Evolutionary conservation across 2,113 vertebrate species (phyloP).

Genomic region (Cyanistes caeruleus): DNA sequence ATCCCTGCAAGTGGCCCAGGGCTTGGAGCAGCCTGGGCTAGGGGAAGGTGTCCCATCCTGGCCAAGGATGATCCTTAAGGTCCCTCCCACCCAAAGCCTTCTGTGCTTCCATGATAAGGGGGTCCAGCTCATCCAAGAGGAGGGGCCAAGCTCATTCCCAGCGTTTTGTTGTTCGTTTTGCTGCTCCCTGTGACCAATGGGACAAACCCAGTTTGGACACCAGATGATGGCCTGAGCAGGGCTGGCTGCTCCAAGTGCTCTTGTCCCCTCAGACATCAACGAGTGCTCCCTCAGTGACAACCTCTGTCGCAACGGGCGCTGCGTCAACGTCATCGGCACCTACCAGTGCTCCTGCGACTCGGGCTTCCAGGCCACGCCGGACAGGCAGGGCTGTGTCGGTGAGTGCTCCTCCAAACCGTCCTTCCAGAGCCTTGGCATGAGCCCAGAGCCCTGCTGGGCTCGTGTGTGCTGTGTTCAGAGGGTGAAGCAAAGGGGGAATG

Average conservation of each 20-base stretch:
- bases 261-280: slow-evolving; percentile 81
- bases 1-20: background rate
- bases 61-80: background rate
- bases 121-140: background rate
- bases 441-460: background rate
- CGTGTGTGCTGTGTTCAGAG: background rate
- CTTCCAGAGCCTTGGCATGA: fast-evolving
- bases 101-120: background rate
- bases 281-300: slow-evolving; percentile 90
- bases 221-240: background rate
- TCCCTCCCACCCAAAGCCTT: background rate
- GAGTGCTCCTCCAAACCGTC: slow-evolving; percentile 3
- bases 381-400: slow-evolving; percentile 90
- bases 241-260: background rate
- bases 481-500: background rate
- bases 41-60: background rate
- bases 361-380: slow-evolving; percentile 85
- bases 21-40: background rate
- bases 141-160: fast-evolving
- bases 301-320: slow-evolving; percentile 87
- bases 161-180: background rate
- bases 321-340: slow-evolving; percentile 87
- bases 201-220: background rate
- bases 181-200: background rate
- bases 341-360: slow-evolving; percentile 90